These are phyloP conservation scores for Mormoops blainvillei DNA, from an alignment of 2,113 vertebrate genomes.

Conservation along the genomic window DNA sequence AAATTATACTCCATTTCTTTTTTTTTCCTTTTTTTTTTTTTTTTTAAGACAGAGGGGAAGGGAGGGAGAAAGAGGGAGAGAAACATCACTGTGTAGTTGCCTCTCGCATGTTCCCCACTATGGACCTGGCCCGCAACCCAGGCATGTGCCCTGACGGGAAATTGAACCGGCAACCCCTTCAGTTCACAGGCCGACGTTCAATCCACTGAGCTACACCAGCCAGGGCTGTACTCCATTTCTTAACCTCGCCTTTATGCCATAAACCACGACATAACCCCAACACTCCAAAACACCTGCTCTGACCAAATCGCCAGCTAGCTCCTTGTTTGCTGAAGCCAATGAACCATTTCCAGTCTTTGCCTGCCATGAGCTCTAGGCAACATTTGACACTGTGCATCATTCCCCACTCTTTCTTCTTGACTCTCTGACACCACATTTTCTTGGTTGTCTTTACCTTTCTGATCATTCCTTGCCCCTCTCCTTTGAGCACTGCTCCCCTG, in stretches of 20 bases:
- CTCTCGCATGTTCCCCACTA: too few species aligned
- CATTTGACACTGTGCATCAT: rapidly evolving
- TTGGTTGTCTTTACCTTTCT: not conserved
- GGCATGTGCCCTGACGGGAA: too few species aligned
- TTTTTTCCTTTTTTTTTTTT: too few species aligned
- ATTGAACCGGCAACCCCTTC: too few species aligned
- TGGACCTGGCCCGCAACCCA: too few species aligned
- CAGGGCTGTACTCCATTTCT: not conserved
- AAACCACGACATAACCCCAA: not conserved
- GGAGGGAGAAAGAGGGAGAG: too few species aligned
- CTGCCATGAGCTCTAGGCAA: not conserved
- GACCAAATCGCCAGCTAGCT: not conserved
- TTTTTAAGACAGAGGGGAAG: too few species aligned
- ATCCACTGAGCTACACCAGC: too few species aligned
- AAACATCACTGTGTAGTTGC: too few species aligned
- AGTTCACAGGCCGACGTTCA: too few species aligned
- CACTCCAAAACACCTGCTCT: too few species aligned
- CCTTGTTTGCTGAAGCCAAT: not conserved
- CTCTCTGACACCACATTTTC: not conserved
- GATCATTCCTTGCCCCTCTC: not conserved
- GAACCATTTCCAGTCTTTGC: not conserved
- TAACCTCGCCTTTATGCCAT: not conserved
- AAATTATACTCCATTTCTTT: not conserved
- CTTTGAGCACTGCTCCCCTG: not conserved
- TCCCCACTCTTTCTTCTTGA: not conserved